phyloP scores from a whole-genome alignment of 2,888 invertebrate genomes.

The Coenonympha glycerion region DNA sequence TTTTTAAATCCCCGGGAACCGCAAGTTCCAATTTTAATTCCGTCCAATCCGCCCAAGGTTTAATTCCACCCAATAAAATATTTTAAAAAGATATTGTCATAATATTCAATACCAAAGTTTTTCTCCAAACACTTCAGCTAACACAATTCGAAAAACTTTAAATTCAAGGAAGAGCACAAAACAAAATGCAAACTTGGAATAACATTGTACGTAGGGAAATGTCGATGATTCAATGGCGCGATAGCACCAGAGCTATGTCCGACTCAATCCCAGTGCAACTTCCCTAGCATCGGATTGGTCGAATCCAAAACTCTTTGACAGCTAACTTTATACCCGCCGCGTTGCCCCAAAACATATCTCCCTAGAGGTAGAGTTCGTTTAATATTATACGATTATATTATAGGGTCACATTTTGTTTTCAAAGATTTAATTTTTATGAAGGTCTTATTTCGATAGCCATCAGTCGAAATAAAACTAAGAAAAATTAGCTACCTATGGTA shows the following conservation, averaged over 20 bases:
- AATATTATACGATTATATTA: not conserved
- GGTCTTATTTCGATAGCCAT: no score
- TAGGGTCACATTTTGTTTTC: not conserved
- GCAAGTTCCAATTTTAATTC: no score
- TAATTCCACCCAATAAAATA: no score
- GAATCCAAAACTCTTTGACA: constrained; percentile 10
- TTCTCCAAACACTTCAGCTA: not conserved
- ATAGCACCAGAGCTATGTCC: constrained; percentile 8
- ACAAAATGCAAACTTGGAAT: not conserved
- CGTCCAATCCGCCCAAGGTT: no score
- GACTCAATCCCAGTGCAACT: constrained; percentile 10
- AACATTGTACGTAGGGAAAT: constrained; percentile 1
- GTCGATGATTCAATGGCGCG: constrained; percentile 5
- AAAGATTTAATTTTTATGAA: no score
- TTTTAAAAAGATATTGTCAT: no score
- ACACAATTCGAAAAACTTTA: not conserved
- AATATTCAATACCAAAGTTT: no score
- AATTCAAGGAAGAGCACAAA: not conserved
- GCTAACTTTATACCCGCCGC: constrained; percentile 7
- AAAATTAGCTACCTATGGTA: no score
- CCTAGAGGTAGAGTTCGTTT: not conserved
- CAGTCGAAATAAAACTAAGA: no score
- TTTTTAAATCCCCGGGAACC: no score
- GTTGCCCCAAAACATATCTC: not conserved
- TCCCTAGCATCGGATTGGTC: constrained; percentile 4